Conservation (phyloP, 2,797 vertebrate genomes). For the Selene dorsalis region DNA sequence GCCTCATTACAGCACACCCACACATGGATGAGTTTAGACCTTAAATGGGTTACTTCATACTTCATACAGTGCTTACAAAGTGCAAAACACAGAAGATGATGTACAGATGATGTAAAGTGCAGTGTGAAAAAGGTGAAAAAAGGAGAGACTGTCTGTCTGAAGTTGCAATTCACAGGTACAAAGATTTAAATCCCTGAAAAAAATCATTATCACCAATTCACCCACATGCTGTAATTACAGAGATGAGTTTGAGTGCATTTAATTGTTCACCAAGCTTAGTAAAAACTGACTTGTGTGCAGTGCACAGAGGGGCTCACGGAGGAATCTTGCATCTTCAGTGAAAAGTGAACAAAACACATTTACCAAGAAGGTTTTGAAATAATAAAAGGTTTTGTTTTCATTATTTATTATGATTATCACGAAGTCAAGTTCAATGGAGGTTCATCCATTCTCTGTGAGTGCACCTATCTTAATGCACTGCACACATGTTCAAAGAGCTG, state of each 20-base stretch:
- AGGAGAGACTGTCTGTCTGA: slow-evolving; percentile 4
- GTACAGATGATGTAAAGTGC: background rate
- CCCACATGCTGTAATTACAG: slow-evolving; percentile 5
- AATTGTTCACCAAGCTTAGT: background rate
- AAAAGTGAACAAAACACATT: background rate
- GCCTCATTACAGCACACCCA: slow-evolving; percentile 43
- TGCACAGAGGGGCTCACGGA: slow-evolving; percentile 41
- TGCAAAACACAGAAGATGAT: background rate
- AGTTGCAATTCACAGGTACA: slow-evolving; percentile 28
- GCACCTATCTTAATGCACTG: slow-evolving; percentile 47
- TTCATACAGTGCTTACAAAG: background rate
- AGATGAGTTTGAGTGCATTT: background rate
- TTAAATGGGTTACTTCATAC: slow-evolving; percentile 3
- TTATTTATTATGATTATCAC: background rate
- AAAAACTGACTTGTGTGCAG: slow-evolving; percentile 38
- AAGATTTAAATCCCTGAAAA: background rate
- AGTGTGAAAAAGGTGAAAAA: background rate
- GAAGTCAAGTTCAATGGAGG: background rate
- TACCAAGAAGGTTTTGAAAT: too few relatives aligned
- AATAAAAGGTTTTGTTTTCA: background rate
- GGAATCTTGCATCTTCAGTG: background rate
- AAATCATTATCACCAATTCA: slow-evolving; percentile 20
- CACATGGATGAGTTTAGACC: background rate
- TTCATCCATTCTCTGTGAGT: slow-evolving; percentile 28
- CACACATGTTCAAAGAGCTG: slow-evolving; percentile 51